Conservation (phyloP, 2,888 invertebrate genomes). For the Sphaeridia pumilis region DNA sequence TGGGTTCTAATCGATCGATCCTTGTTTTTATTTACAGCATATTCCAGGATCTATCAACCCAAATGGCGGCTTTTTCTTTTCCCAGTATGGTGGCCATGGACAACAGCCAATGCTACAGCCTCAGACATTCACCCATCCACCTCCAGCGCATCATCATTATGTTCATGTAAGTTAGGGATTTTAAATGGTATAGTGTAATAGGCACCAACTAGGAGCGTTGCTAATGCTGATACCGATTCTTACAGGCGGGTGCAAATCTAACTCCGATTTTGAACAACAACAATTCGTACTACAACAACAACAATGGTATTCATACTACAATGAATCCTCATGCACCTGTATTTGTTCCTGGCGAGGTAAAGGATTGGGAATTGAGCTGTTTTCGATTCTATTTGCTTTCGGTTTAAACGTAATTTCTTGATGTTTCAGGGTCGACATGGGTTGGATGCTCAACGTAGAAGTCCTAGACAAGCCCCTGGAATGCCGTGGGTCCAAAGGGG, state of each 20-base stretch:
- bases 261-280: conserved; percentile 20
- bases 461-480: conserved; percentile 16
- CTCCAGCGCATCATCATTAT: conserved; percentile 22
- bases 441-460: conserved; percentile 21
- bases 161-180: conserved; percentile 12
- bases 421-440: conserved; percentile 16
- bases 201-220: no score
- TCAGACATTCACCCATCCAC: conserved; percentile 21
- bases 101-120: conserved; percentile 19
- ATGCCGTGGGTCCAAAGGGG: conserved; percentile 16
- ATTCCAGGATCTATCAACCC: conserved; percentile 19
- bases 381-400: neutral
- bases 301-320: conserved; percentile 16
- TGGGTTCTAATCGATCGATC: neutral
- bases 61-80: conserved; percentile 22
- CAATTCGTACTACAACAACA: conserved; percentile 19
- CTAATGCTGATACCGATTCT: neutral
- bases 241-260: conserved; percentile 16
- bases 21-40: conserved; percentile 12
- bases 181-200: neutral
- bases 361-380: neutral
- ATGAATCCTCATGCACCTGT: conserved; percentile 19
- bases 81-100: conserved; percentile 16
- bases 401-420: conserved; percentile 1
- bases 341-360: conserved; percentile 19